A percentile compares a stretch with the other conserved stretches of the same genome.
Evolutionary conservation across 2,888 invertebrate genomes (phyloP).

Genomic region (Agrochola macilenta): DNA sequence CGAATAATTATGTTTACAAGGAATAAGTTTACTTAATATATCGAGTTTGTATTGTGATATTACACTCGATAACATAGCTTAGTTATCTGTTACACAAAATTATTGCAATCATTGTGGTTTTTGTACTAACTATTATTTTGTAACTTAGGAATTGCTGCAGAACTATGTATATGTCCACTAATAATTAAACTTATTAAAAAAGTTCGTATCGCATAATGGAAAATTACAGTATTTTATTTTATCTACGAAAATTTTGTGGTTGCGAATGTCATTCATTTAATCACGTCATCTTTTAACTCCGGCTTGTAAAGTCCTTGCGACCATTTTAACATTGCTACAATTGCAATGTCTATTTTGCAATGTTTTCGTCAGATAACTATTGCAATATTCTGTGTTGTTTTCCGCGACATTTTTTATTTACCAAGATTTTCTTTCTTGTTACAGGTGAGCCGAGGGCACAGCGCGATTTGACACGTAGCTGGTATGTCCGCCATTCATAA

Average conservation of each 20-base stretch:
- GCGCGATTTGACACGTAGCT: conserved; percentile 38
- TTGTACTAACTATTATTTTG: conserved; percentile 57
- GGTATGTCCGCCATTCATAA: conserved; percentile 60
- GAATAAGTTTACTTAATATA: conserved; percentile 79
- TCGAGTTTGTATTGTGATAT: conserved; percentile 70
- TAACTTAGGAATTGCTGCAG: conserved; percentile 42
- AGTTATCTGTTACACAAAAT: conserved; percentile 74
- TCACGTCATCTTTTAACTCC: conserved; percentile 34
- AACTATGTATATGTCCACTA: conserved; percentile 13
- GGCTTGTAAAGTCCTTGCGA: conserved; percentile 21
- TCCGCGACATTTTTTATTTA: conserved; percentile 40
- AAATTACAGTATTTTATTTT: conserved; percentile 17
- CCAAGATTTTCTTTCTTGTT: conserved; percentile 73
- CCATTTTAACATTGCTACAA: conserved; percentile 29
- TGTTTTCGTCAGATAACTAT: conserved; percentile 24
- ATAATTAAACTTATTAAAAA: conserved; percentile 25
- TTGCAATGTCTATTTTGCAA: conserved; percentile 24
- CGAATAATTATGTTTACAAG: conserved; percentile 71
- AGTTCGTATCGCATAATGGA: conserved; percentile 3
- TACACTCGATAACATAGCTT: conserved; percentile 72
- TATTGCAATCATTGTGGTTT: conserved; percentile 67
- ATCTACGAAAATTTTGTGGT: conserved; percentile 29
- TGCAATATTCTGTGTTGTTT: conserved; percentile 20
- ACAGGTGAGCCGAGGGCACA: conserved; percentile 73
- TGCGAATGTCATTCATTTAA: conserved; percentile 42